Percentiles rank a stretch among this genome's conserved stretches.
Evolutionary conservation across 2,113 vertebrate genomes (phyloP).

Genomic region (Thamnophis sirtalis): DNA sequence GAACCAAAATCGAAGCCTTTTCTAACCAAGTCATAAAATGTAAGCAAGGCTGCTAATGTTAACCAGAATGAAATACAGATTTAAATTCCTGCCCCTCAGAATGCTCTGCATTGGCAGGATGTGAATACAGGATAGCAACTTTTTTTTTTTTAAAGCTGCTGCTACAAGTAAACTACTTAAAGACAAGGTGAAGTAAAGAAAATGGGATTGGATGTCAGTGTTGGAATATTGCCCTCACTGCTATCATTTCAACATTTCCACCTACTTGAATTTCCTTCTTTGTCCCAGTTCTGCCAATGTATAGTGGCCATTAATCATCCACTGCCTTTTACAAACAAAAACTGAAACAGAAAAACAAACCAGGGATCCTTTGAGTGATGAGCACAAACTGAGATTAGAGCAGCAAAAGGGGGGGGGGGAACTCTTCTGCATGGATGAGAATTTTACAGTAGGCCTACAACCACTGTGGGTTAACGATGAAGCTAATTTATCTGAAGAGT

Average conservation of each 20-base stretch:
- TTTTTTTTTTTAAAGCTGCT: too few relatives aligned
- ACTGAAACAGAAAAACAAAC: neutral
- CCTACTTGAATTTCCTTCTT: neutral
- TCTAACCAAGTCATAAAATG: neutral
- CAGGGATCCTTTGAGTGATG: conserved; percentile 10
- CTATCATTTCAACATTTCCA: neutral
- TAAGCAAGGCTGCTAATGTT: neutral
- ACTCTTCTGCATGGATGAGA: neutral
- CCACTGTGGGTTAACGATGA: neutral
- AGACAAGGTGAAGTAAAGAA: neutral
- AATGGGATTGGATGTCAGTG: neutral
- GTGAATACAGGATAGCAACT: neutral
- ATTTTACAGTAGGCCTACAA: neutral
- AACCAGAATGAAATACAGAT: neutral
- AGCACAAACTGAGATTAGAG: neutral
- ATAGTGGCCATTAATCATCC: neutral
- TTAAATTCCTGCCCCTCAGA: neutral
- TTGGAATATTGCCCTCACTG: neutral
- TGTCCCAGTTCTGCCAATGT: conserved; percentile 5
- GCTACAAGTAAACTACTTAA: neutral
- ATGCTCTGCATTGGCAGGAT: neutral
- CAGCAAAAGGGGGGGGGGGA: neutral
- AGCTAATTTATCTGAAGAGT: neutral
- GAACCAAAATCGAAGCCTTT: neutral
- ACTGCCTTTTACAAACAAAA: conserved; percentile 5